Base-by-base conservation (phyloP, 2,888 invertebrate species). In the Stramonita haemastoma region DNA sequence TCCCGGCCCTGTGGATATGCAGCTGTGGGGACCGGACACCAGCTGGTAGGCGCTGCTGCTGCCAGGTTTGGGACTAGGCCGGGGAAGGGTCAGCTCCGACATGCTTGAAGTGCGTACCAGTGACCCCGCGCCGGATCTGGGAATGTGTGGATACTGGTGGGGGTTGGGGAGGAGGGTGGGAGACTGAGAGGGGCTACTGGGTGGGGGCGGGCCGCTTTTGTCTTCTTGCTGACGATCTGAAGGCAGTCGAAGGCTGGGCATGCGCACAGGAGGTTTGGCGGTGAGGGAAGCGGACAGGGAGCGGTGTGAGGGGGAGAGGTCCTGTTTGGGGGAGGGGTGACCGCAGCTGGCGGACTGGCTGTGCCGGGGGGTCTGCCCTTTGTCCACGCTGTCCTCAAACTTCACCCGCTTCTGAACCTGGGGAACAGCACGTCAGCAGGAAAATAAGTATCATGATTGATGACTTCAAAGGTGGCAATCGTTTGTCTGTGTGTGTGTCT, bases 321-420 rank as follows among this genome's bases (percentile, higher is more conserved):
- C 83, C 34, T 66, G 60, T 88, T 34, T 81, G 36, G 60, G 29
- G 22, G 60, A 26, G 17, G 66, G 17, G 11, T 34, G 32, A 83
- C 87, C 60, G 32, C 73, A 32, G 46, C 22, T 34, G 86, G 86
- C 86, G 26, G 86, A 86, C 34, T 29, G 29, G 46, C 81, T 83
- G 8, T 83, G 84, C 22, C 85, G 60, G 56, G 86, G 60, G 1
- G 86, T 66, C 86, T 84, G 56, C 56, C 73, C 36, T 85, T 19
- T 84, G 89, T 89, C 89, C 73, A 89, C 83, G 32, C 56, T 89
- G 46, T 84, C 89, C 29, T 89, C 89, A 77, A 89, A 89, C 85
- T 89, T 89, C n/a, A 89, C 89, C 34, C 89, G 81, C 73, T 89
- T 89, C 56, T 89, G 89, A 36, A 89, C 85, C 89, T 89, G 77